Evolutionary conservation across 2,888 invertebrate species (phyloP).

Genomic region (Leptarthrus brevirostris): DNA sequence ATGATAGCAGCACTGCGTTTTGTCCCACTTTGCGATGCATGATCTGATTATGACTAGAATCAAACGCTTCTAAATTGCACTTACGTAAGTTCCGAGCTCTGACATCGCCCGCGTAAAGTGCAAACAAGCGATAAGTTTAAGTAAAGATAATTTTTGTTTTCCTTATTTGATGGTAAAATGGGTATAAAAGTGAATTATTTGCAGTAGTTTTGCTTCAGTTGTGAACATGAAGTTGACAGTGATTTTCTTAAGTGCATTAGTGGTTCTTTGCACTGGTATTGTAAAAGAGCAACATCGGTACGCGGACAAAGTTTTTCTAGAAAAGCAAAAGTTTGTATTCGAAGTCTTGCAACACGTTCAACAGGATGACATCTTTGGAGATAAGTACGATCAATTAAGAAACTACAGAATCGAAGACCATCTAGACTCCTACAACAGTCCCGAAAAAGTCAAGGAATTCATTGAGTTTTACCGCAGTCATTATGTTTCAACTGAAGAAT

Average conservation of each 20-base stretch:
- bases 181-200: slow-evolving; percentile 1
- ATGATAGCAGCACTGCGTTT: too few species aligned
- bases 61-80: too few species aligned
- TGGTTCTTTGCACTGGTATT: slow-evolving; percentile 57
- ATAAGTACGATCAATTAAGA: slow-evolving; percentile 69
- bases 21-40: too few species aligned
- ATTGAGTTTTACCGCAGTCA: slow-evolving; percentile 70
- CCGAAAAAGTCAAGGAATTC: slow-evolving; percentile 71
- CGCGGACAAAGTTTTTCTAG: slow-evolving; percentile 70
- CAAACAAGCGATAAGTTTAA: too few species aligned
- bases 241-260: slow-evolving; percentile 59
- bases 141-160: too few species aligned
- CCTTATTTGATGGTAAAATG: too few species aligned
- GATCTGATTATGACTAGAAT: too few species aligned
- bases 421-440: slow-evolving; percentile 71
- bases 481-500: slow-evolving; percentile 61
- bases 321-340: slow-evolving; percentile 69
- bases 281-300: slow-evolving; percentile 60
- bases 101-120: too few species aligned
- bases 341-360: slow-evolving; percentile 71
- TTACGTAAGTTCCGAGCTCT: too few species aligned
- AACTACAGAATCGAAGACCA: slow-evolving; percentile 73
- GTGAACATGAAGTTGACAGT: slow-evolving; percentile 62
- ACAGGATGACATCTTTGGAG: slow-evolving; percentile 70
- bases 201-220: slow-evolving; percentile 57